Evolutionary conservation across 2,113 vertebrate species (phyloP).

Genomic region (Lontra canadensis): DNA sequence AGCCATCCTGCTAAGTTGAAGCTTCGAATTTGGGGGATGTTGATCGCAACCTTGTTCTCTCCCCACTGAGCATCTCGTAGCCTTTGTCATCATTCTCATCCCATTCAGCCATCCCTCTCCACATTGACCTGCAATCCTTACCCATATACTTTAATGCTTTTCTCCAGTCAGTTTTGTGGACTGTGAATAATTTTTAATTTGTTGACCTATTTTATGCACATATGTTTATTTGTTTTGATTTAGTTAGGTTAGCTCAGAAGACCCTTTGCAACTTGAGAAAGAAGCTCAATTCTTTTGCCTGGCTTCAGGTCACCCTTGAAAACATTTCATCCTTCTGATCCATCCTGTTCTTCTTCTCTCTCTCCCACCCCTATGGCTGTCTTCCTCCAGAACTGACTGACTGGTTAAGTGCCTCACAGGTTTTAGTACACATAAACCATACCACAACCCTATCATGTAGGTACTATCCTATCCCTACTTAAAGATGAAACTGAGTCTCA

Average conservation of each 20-base stretch:
- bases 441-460: fast-evolving
- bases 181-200: neutral
- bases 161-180: neutral
- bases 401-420: neutral
- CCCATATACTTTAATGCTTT: neutral
- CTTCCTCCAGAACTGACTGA: neutral
- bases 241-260: neutral
- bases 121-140: neutral
- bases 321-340: neutral
- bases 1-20: neutral
- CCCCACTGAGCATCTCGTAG: too few species aligned
- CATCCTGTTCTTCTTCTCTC: neutral
- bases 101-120: neutral
- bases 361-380: fast-evolving
- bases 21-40: neutral
- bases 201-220: neutral
- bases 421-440: fast-evolving
- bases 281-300: neutral
- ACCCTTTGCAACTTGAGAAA: neutral
- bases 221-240: neutral
- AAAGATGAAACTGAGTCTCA: neutral
- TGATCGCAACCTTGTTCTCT: neutral
- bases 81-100: neutral
- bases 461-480: neutral
- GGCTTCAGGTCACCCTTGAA: neutral